Percentiles rank a stretch among this genome's conserved stretches.
Conservation (phyloP, 2,888 invertebrate genomes). For the Hydriomena furcata region DNA sequence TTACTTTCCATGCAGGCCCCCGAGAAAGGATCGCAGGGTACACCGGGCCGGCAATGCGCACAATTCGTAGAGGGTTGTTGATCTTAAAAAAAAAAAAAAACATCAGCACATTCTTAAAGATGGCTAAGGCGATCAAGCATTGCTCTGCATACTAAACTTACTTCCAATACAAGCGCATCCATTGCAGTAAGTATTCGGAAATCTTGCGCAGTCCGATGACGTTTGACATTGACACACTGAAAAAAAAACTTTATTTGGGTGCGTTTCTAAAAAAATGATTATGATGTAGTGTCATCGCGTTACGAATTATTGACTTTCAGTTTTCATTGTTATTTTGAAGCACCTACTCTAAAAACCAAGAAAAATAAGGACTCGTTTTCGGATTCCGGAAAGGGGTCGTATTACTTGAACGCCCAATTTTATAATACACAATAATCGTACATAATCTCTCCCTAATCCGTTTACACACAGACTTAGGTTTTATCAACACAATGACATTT, state of each 20-base stretch:
- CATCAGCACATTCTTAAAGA: neutral
- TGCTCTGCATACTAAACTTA: slow-evolving; percentile 58
- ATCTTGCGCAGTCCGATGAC: slow-evolving; percentile 85
- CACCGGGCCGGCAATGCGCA: slow-evolving; percentile 90
- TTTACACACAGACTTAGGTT: too few relatives aligned
- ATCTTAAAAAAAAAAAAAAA: slow-evolving; percentile 33
- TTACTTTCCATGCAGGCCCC: slow-evolving; percentile 94
- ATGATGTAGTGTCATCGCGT: too few relatives aligned
- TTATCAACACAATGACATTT: too few relatives aligned
- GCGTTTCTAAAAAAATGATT: too few relatives aligned
- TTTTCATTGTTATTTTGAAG: too few relatives aligned
- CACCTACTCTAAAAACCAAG: too few relatives aligned
- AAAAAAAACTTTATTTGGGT: slow-evolving; percentile 32
- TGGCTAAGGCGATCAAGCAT: neutral
- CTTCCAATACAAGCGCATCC: slow-evolving; percentile 87
- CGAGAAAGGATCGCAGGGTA: slow-evolving; percentile 89
- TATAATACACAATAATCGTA: too few relatives aligned
- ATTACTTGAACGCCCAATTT: too few relatives aligned
- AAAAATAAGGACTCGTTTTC: too few relatives aligned
- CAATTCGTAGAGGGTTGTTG: slow-evolving; percentile 79
- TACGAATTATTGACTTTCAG: too few relatives aligned
- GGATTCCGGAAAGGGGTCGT: too few relatives aligned
- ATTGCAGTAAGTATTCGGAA: slow-evolving; percentile 84
- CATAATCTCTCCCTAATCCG: too few relatives aligned
- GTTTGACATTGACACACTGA: slow-evolving; percentile 89